Evolutionary conservation across 1,140 invertebrate genomes (phyloP).

Genomic region (Drosophila cardini): DNA sequence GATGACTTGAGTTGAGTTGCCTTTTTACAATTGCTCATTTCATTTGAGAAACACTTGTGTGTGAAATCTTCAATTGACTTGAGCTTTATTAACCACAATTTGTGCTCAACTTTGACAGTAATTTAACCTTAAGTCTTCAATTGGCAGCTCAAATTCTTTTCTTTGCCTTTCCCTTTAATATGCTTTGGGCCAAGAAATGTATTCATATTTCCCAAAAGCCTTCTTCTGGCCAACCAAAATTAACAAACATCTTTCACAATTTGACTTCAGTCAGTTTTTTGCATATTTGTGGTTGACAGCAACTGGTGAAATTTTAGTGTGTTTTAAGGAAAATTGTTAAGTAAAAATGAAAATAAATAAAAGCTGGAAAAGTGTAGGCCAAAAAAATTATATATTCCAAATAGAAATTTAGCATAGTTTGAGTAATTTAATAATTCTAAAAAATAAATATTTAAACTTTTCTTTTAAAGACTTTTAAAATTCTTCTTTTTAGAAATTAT

Average conservation of each 20-base stretch:
- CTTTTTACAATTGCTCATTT: conserved; percentile 29
- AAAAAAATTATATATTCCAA: neutral
- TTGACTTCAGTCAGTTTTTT: neutral
- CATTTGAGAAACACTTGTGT: conserved; percentile 8
- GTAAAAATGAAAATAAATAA: neutral
- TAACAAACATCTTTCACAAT: conserved; percentile 10
- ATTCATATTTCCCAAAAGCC: conserved; percentile 19
- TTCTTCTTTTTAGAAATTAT: no score
- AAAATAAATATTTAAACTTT: no score
- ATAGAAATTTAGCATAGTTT: no score
- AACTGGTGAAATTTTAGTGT: conserved; percentile 1
- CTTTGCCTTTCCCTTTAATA: neutral
- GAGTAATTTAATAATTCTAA: neutral
- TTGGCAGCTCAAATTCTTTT: neutral
- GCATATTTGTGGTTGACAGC: conserved; percentile 16
- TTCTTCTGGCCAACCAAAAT: conserved; percentile 5
- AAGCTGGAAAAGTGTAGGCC: neutral
- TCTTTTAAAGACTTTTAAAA: no score
- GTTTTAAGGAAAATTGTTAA: conserved; percentile 3
- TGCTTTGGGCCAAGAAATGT: neutral
- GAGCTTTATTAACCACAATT: conserved; percentile 29
- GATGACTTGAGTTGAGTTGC: conserved; percentile 6
- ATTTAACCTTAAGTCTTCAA: neutral
- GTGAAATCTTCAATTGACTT: conserved; percentile 5
- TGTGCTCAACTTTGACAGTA: conserved; percentile 19